Base-by-base conservation (phyloP, 2,888 invertebrate genomes). In the Drosophila setosimentum region DNA sequence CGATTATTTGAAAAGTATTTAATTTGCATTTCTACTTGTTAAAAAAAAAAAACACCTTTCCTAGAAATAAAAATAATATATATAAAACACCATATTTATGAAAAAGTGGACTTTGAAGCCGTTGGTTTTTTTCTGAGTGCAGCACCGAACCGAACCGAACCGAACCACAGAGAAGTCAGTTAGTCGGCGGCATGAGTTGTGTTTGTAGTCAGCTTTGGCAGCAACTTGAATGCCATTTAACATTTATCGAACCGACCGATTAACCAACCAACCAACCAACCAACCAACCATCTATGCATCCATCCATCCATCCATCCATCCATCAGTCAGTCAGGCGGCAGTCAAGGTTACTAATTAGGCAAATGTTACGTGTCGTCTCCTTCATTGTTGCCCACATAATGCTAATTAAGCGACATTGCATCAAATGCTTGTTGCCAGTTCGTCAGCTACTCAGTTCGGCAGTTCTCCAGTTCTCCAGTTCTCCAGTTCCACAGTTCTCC, bases 341-440 rank as follows among this genome's bases (percentile, higher is more conserved):
- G 82, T 83, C 85, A 67, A 82, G 87, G 87, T 84, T 79, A 87
- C 87, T 86, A 86, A 86, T 86, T 87, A 86, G 87, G 75, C 85
- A 81, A 74, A 79, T 68, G 78, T 68, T 58, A 59, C 49, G 64
- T 55, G 48, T 61, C 48, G 54, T 65, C 65, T 49, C 18, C 32
- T 16, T 58, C 59, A 58, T 18, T 57, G 35, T 68, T 60, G 63
- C 45, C 73, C 77, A 66, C 72, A 64, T 80, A 67, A 81, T 83
- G 85, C 87, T 87, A 87, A 87, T 87, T 87, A 87, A 87, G 84
- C 87, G 87, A 78, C 83, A 66, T 78, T 86, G 82, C 82, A 83
- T 81, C 80, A 76, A 83, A 79, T 83, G 70, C 68, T 69, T 64
- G 51, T 58, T 55, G 62, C 48, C 37, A 61, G 65, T 64, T 59